Conservation (phyloP, 2,888 invertebrate genomes). For the Agapostemon virescens region DNA sequence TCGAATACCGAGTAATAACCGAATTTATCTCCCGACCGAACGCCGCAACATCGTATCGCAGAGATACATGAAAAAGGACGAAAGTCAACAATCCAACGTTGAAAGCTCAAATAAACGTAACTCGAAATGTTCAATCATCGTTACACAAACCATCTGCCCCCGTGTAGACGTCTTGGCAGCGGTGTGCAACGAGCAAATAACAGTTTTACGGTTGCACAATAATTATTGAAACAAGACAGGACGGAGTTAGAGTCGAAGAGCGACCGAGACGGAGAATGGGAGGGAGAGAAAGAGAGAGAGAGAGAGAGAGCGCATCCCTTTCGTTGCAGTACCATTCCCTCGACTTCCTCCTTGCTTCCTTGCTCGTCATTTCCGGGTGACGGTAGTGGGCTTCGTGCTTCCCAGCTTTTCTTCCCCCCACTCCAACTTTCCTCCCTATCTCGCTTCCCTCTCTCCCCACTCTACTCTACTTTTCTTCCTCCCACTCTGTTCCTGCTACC, state of each 20-base stretch:
- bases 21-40: background rate
- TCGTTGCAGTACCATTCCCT: constrained; percentile 2
- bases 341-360: constrained; percentile 16
- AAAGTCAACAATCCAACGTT: background rate
- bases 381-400: background rate
- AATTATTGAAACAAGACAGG: background rate
- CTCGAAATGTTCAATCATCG: constrained; percentile 4
- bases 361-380: constrained; percentile 43
- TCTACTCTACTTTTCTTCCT: background rate
- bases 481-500: background rate
- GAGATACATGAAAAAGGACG: background rate
- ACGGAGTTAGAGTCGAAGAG: background rate
- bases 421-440: background rate
- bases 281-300: background rate
- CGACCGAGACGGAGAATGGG: background rate
- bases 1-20: background rate
- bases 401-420: background rate
- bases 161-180: background rate
- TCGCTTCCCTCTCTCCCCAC: background rate
- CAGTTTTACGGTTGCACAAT: constrained; percentile 7
- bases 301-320: background rate
- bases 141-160: background rate
- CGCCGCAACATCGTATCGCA: too few species aligned
- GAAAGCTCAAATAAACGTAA: background rate
- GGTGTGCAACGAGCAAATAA: background rate